Evolutionary conservation across 1,140 invertebrate species (phyloP), one percentile per base, ranked within the genome.

Genomic region (Achroia grisella): DNA sequence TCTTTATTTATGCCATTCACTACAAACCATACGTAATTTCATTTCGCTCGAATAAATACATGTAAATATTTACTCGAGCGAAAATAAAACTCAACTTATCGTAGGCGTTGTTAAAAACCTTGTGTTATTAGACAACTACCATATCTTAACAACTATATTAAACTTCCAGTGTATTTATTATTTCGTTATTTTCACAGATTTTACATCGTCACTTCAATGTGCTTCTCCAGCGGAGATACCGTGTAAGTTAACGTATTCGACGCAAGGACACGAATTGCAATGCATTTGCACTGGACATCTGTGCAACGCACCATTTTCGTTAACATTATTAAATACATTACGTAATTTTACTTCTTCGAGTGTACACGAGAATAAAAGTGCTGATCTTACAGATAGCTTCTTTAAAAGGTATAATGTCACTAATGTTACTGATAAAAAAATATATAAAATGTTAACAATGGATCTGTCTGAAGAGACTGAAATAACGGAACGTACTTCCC

Each of bases 281-380:
- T 84, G 80, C 48, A 54, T 57, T 31, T 84, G 80, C 49, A 33
- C 37, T 14, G 59, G 45, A 8, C 41, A 65, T 33, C 56, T 76
- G 49, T 84, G 80, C 68, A 84, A 81, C 52, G 52, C 51, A 14
- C 73, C 75, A 2, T 76, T 68, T 44, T 59, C 58, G 10, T 29
- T 39, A 6, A 44, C 68, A 46, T 45, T 79, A 44, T 56, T 44
- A 34, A 62, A 67, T 37, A 59, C 71, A 51, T 51, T 83, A 30
- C 42, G 62, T 30, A 70, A 75, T 53, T 73, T 73, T 59, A 61
- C 68, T 52, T 44, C 39, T 10, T 52, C 53, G 1, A 54, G 45
- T 32, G 41, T 48, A 10, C 41, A 48, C 13, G 33, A 57, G 10
- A 72, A 66, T 42, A 62, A 39, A 30, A 69, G 40, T 10, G 42